Conservation (phyloP, 1,140 invertebrate genomes). For the Neodiprion pinetum region DNA sequence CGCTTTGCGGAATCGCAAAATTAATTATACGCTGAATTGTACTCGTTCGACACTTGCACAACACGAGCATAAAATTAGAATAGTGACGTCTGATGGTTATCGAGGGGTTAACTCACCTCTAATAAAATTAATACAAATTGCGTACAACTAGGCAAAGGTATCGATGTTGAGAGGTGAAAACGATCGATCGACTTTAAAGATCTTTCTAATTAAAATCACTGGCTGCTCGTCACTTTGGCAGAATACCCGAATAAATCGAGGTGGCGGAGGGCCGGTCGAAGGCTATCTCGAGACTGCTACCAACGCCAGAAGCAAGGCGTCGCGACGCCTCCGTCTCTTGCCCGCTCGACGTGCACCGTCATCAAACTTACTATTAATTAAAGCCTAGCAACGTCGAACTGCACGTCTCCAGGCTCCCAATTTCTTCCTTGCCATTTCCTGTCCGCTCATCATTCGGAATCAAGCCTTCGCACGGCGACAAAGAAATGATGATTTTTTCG, state of each 20-base stretch:
- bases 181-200: neutral
- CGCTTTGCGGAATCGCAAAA: neutral
- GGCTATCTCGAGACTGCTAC: constrained; percentile 63
- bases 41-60: constrained; percentile 16
- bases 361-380: constrained; percentile 28
- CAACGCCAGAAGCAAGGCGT: constrained; percentile 58
- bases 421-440: too few relatives aligned
- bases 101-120: neutral
- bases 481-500: neutral
- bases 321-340: constrained; percentile 48
- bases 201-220: constrained; percentile 9
- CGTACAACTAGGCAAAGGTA: too few relatives aligned
- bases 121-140: neutral
- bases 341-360: constrained; percentile 27
- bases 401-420: neutral
- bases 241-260: constrained; percentile 58
- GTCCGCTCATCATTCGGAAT: too few relatives aligned
- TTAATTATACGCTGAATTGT: neutral
- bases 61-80: constrained; percentile 13
- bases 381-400: neutral
- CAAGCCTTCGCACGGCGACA: neutral
- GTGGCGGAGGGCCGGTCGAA: constrained; percentile 56
- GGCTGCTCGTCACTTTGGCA: constrained; percentile 47
- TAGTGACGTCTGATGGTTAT: constrained; percentile 4
- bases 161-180: neutral